Percentiles rank a stretch among this genome's conserved stretches.
Conservation (phyloP, 2,888 invertebrate species). For the Sialis lutaria region DNA sequence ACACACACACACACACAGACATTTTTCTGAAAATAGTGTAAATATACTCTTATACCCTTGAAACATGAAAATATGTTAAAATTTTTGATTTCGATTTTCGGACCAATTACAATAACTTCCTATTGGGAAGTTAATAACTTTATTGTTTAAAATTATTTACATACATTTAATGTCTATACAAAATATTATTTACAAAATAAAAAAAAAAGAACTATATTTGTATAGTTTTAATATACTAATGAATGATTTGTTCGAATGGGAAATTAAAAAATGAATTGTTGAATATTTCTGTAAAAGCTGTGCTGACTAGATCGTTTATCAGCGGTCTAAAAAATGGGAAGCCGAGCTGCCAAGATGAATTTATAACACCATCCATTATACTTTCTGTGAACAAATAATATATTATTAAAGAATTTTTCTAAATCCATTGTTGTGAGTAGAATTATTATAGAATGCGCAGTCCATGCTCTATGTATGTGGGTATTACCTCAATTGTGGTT, state of each 20-base stretch:
- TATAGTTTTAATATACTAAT: neutral
- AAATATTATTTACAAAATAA: neutral
- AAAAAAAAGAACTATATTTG: neutral
- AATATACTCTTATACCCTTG: no score
- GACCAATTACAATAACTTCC: no score
- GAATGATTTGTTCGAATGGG: conserved; percentile 46
- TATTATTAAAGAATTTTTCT: no score
- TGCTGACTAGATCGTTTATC: conserved; percentile 68
- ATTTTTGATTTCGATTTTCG: no score
- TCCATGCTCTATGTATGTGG: neutral
- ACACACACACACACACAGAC: no score
- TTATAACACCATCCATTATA: conserved; percentile 58
- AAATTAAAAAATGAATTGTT: conserved; percentile 57
- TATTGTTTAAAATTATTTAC: neutral
- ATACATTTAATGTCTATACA: neutral
- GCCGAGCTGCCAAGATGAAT: conserved; percentile 65
- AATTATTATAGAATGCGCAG: neutral
- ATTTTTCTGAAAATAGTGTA: no score
- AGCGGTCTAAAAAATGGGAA: conserved; percentile 56
- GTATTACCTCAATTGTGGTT: neutral
- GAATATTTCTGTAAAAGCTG: conserved; percentile 69
- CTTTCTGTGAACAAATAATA: conserved; percentile 31
- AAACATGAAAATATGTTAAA: no score
- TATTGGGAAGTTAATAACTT: no score
- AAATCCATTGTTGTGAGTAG: no score